Conservation (phyloP, 2,888 invertebrate species). For the Pecten maximus region DNA sequence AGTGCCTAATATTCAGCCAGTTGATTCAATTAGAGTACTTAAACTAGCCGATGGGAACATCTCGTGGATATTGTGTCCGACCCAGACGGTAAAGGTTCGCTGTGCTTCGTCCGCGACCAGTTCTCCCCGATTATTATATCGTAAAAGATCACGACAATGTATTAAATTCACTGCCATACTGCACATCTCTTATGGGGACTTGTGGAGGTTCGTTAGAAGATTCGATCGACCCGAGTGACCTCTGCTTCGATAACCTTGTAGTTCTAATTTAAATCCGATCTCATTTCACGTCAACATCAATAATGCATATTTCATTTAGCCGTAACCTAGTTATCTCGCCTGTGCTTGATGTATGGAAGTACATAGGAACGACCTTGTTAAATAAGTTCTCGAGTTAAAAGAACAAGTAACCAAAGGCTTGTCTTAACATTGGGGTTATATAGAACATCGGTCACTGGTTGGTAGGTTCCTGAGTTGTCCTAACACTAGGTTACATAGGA, state of each 20-base stretch:
- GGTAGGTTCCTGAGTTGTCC: too few relatives aligned
- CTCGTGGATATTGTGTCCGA: background rate
- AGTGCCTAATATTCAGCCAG: background rate
- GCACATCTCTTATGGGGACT: background rate
- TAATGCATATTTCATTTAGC: slow-evolving; percentile 1
- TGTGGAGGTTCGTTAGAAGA: background rate
- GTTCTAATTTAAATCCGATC: slow-evolving; percentile 9
- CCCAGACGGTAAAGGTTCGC: background rate
- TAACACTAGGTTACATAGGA: too few relatives aligned
- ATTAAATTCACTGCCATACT: background rate
- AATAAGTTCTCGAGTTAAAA: background rate
- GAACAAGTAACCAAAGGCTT: too few relatives aligned
- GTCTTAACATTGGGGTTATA: too few relatives aligned
- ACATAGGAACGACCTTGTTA: background rate
- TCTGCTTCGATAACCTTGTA: background rate
- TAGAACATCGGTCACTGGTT: too few relatives aligned
- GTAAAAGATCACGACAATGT: background rate
- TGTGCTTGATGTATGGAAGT: background rate
- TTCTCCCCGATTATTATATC: background rate
- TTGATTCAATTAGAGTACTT: background rate
- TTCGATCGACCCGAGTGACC: background rate
- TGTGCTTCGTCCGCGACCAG: background rate
- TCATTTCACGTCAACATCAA: slow-evolving; percentile 3
- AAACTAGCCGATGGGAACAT: background rate
- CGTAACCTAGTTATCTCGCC: background rate